Conservation (phyloP, 2,797 vertebrate genomes). For the Thaleichthys pacificus region DNA sequence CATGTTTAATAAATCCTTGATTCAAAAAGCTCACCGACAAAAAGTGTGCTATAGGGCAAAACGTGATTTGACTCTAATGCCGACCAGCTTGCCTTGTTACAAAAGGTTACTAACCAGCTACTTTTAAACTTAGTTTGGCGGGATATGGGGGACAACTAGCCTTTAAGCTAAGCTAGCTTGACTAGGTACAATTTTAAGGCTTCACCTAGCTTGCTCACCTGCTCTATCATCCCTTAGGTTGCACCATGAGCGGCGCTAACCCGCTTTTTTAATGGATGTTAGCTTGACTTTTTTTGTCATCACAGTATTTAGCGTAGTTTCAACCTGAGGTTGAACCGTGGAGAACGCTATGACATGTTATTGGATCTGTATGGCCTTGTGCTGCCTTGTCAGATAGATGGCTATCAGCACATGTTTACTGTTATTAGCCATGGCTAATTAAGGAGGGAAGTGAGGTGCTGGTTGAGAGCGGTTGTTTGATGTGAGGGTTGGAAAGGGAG, state of each 20-base stretch:
- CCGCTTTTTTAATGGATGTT: background rate
- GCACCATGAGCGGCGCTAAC: background rate
- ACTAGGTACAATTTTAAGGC: no score
- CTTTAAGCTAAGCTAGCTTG: no score
- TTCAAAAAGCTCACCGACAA: constrained; percentile 46
- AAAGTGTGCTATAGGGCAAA: background rate
- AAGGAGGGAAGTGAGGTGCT: constrained; percentile 64
- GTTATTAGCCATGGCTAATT: constrained; percentile 88
- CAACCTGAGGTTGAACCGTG: no score
- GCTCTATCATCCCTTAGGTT: no score
- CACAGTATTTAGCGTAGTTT: no score
- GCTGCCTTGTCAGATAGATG: background rate
- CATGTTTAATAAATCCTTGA: no score
- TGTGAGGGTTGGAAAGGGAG: no score
- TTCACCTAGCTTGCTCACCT: background rate
- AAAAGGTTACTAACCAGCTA: background rate
- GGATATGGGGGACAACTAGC: no score
- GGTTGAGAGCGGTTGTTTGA: no score
- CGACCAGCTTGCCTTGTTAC: constrained; percentile 46
- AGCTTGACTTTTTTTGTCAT: background rate
- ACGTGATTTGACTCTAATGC: background rate
- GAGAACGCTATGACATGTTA: background rate
- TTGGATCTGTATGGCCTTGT: background rate
- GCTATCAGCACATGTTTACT: constrained; percentile 70
- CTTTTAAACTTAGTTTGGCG: no score